A percentile compares a stretch with the other conserved stretches of the same genome.
These are phyloP conservation scores for Leptobrachium ailaonicum DNA, from an alignment of 2,113 vertebrate genomes.

Conservation along the genomic window DNA sequence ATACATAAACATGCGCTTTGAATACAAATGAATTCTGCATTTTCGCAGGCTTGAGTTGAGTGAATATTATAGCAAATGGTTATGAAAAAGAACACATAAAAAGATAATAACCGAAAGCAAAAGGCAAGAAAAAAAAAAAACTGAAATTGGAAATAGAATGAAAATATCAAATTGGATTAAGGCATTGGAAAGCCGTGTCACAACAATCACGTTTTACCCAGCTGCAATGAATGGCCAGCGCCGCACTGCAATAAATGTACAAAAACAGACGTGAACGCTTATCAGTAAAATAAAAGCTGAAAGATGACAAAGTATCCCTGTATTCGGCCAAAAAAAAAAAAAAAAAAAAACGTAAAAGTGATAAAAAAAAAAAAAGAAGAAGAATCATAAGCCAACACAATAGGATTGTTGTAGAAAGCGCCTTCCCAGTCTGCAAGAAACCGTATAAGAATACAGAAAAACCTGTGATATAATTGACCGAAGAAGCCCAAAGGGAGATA, in stretches of 20 bases:
- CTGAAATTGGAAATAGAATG: neutral
- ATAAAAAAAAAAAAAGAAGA: neutral
- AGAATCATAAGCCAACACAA: neutral
- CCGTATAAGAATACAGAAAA: conserved; percentile 1
- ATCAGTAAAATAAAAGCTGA: neutral
- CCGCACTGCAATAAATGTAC: too few species aligned
- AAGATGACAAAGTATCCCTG: neutral
- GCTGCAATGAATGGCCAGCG: too few species aligned
- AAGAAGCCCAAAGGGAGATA: neutral
- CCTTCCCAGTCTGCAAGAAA: neutral
- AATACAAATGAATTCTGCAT: neutral
- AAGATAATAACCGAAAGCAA: neutral
- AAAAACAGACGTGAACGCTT: too few species aligned
- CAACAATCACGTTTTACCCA: neutral
- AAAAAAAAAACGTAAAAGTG: neutral
- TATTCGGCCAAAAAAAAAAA: neutral
- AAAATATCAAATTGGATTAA: neutral
- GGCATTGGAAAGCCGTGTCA: neutral
- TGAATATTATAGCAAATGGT: neutral
- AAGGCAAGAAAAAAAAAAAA: neutral
- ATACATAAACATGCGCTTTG: neutral
- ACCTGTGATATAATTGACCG: conserved; percentile 6
- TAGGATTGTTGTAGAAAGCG: neutral
- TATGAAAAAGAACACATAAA: neutral
- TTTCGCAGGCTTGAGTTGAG: neutral